Percentiles rank a stretch among this genome's conserved stretches.
These are phyloP conservation scores for Caradrina clavipalpis DNA, from an alignment of 2,888 invertebrate genomes.

Conservation along the genomic window DNA sequence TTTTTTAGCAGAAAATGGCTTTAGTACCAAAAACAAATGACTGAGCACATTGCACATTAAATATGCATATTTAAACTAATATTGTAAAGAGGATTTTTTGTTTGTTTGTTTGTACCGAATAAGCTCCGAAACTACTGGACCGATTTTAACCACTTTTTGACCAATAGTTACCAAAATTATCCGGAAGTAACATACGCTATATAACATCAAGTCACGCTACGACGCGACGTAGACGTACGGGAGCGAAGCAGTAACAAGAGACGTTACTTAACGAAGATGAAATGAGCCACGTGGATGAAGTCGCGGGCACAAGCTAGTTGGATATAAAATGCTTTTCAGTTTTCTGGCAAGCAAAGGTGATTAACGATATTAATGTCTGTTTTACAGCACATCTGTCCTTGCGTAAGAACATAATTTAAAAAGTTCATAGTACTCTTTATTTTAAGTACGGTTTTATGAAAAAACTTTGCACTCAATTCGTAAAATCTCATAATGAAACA, in stretches of 20 bases:
- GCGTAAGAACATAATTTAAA: neutral
- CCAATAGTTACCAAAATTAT: no score
- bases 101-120: no score
- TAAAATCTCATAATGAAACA: conserved; percentile 63
- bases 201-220: no score
- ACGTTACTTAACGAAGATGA: no score
- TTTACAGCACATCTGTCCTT: conserved; percentile 23
- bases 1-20: neutral
- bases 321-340: conserved; percentile 1
- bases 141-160: no score
- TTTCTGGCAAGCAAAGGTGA: conserved; percentile 12
- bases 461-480: conserved; percentile 46
- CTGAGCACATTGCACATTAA: neutral
- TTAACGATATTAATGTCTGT: conserved; percentile 16
- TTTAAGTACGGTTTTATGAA: conserved; percentile 5
- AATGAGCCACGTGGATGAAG: no score
- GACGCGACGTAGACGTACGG: no score
- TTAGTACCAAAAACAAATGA: conserved; percentile 1
- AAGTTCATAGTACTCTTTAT: conserved; percentile 1
- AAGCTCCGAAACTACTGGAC: no score
- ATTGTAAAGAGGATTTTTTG: no score
- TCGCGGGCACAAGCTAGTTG: neutral
- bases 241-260: no score
- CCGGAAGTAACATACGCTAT: no score
- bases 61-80: neutral